Evolutionary conservation across 2,113 vertebrate species (phyloP).

Genomic region (Aegithalos caudatus): DNA sequence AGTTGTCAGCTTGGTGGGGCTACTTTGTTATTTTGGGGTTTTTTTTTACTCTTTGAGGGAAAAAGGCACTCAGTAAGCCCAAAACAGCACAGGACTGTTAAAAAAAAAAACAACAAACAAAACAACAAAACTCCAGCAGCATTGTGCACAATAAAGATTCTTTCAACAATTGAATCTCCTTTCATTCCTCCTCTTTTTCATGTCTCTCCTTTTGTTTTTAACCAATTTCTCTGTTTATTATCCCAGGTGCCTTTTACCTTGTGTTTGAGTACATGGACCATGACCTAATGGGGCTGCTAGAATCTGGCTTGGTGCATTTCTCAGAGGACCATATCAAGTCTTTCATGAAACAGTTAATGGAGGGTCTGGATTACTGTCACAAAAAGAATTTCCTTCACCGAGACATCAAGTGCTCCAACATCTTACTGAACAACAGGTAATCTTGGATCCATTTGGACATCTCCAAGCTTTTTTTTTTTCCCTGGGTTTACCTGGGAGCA

Average conservation of each 20-base stretch:
- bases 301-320: conserved; percentile 97
- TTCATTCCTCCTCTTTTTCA: background rate
- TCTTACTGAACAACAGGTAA: conserved; percentile 97
- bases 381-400: conserved; percentile 98
- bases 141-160: too few species aligned
- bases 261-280: conserved; percentile 99
- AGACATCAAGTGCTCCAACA: conserved; percentile 99
- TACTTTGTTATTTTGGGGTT: fast-evolving
- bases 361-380: conserved; percentile 97
- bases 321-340: conserved; percentile 96
- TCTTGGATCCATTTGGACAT: too few species aligned
- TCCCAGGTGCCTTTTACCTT: conserved; percentile 93
- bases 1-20: background rate
- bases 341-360: conserved; percentile 99
- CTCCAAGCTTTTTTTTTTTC: too few species aligned
- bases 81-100: too few species aligned
- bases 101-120: background rate
- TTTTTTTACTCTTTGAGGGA: background rate
- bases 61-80: background rate
- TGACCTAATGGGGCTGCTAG: conserved; percentile 97
- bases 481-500: background rate
- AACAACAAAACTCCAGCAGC: background rate
- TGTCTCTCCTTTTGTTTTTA: background rate
- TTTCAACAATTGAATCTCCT: background rate
- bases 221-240: background rate